Evolutionary conservation across 2,888 invertebrate species (phyloP).

Genomic region (Eumacrocentrus americanus): DNA sequence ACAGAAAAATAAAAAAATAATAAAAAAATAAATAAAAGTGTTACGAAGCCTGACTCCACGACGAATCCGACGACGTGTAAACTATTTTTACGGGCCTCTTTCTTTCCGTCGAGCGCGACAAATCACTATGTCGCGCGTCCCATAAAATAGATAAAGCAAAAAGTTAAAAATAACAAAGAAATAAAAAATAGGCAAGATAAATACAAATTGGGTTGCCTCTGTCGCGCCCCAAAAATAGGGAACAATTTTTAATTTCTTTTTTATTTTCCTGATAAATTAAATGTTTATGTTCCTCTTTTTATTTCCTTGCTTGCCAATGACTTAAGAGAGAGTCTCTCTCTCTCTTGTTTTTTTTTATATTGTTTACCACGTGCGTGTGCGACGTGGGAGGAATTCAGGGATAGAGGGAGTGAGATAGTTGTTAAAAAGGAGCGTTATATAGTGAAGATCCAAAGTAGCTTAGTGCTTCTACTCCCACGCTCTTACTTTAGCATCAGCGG

Average conservation of each 20-base stretch:
- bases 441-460: conserved; percentile 46
- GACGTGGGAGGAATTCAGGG: background rate
- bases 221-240: too few species aligned
- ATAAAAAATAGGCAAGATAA: background rate
- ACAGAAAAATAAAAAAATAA: background rate
- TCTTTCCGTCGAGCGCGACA: conserved; percentile 1
- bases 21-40: too few species aligned
- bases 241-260: too few species aligned
- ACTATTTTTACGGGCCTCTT: conserved; percentile 6
- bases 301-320: too few species aligned
- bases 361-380: background rate
- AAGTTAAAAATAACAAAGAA: conserved; percentile 3
- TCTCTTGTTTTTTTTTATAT: background rate
- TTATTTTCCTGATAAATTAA: too few species aligned
- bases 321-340: too few species aligned
- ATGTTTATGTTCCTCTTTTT: too few species aligned
- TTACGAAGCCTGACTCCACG: too few species aligned
- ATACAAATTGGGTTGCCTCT: too few species aligned
- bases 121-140: conserved; percentile 7
- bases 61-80: background rate
- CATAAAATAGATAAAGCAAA: background rate
- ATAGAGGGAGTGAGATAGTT: conserved; percentile 15
- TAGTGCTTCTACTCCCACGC: conserved; percentile 54
- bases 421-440: conserved; percentile 26
- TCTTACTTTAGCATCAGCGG: conserved; percentile 46